Conservation (phyloP, 1,140 invertebrate genomes). For the Atopsyche davidsoni region DNA sequence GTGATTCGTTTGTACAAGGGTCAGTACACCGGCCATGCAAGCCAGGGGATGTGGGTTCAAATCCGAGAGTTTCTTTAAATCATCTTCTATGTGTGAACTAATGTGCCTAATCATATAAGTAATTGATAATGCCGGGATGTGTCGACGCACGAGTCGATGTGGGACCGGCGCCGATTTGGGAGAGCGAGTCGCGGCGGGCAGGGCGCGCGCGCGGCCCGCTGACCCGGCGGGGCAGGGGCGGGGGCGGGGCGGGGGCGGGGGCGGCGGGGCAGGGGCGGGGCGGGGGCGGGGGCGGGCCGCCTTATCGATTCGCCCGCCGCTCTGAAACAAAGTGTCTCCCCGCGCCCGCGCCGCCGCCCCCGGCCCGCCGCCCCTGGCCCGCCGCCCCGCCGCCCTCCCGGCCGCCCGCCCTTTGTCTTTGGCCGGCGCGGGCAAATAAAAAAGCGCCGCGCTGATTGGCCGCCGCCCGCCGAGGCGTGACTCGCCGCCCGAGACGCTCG, state of each 20-base stretch:
- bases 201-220: conserved; percentile 5
- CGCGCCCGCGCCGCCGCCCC: conserved; percentile 33
- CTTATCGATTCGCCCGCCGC: conserved; percentile 46
- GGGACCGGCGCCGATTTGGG: background rate
- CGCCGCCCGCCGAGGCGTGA: conserved; percentile 17
- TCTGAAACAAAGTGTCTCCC: conserved; percentile 28
- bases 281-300: conserved; percentile 43
- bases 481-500: background rate
- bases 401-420: conserved; percentile 31
- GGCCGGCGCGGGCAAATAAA: conserved; percentile 25
- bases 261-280: conserved; percentile 30
- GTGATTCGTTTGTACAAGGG: too few relatives aligned
- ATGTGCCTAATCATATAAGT: too few relatives aligned
- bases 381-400: conserved; percentile 34
- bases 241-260: conserved; percentile 45
- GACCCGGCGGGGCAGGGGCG: conserved; percentile 40
- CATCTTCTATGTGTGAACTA: too few relatives aligned
- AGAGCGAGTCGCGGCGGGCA: background rate
- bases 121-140: too few relatives aligned
- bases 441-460: conserved; percentile 26
- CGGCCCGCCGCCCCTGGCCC: conserved; percentile 35
- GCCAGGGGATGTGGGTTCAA: too few relatives aligned
- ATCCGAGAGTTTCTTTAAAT: too few relatives aligned
- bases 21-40: too few relatives aligned
- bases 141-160: too few relatives aligned